A percentile compares a stretch with the other conserved stretches of the same genome.
These are phyloP conservation scores for Noctua janthina DNA, from an alignment of 2,888 invertebrate genomes.

Conservation along the genomic window DNA sequence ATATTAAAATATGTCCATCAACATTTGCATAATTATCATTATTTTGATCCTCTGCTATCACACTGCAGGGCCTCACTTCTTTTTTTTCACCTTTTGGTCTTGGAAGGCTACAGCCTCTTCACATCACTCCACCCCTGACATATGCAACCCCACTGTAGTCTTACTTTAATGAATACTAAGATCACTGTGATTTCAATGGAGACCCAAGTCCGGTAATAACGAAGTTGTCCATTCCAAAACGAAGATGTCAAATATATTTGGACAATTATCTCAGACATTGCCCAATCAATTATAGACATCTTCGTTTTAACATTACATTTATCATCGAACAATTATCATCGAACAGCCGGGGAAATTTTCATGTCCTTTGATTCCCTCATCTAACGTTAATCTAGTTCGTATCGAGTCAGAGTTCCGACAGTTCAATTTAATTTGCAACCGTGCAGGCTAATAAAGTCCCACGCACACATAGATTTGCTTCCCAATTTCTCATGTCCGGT, in stretches of 20 bases:
- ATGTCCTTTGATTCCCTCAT: not conserved
- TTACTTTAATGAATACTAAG: too few species aligned
- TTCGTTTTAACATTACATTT: too few species aligned
- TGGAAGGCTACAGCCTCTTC: not conserved
- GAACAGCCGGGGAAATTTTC: not conserved
- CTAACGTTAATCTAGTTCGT: not conserved
- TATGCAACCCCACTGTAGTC: too few species aligned
- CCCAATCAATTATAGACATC: too few species aligned
- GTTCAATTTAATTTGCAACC: constrained; percentile 12
- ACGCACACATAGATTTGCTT: not conserved
- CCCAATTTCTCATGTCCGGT: not conserved
- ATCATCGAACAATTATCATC: too few species aligned
- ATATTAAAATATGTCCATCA: constrained; percentile 3
- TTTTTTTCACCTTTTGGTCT: not conserved
- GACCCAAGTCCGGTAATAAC: too few species aligned
- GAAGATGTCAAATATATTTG: too few species aligned
- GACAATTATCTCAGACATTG: too few species aligned
- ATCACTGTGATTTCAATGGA: too few species aligned
- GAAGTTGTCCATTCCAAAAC: too few species aligned
- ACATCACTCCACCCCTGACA: too few species aligned
- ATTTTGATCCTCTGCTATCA: not conserved
- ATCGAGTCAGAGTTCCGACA: constrained; percentile 6
- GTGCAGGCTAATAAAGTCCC: not conserved
- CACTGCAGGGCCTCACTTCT: not conserved
- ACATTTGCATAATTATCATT: not conserved